These are phyloP conservation scores for Pristionchus arcanus DNA, from an alignment of 2,888 invertebrate species.

Conservation along the genomic window DNA sequence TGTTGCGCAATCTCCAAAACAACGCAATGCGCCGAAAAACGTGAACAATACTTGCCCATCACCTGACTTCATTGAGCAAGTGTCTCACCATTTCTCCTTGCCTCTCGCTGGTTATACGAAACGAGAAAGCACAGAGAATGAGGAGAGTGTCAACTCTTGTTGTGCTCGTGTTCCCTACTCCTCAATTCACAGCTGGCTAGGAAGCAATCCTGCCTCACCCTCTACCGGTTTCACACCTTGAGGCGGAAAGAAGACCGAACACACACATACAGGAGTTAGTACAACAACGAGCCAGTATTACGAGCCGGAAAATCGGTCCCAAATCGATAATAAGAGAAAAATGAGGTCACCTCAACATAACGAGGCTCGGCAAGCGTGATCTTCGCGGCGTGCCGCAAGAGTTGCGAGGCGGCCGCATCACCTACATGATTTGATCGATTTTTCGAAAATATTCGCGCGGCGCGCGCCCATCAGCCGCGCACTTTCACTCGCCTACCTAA, in stretches of 20 bases:
- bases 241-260: background rate
- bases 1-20: constrained; percentile 10
- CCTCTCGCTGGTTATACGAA: too few species aligned
- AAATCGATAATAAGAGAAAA: background rate
- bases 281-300: background rate
- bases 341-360: constrained; percentile 62
- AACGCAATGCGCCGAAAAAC: background rate
- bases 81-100: too few species aligned
- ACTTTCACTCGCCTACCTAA: constrained; percentile 44
- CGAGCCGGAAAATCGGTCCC: background rate
- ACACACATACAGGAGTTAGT: background rate
- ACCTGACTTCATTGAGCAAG: background rate
- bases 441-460: background rate
- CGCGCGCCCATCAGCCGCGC: constrained; percentile 7
- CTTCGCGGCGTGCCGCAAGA: constrained; percentile 64
- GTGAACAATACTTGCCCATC: background rate
- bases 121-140: too few species aligned
- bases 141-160: background rate
- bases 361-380: constrained; percentile 66
- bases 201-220: background rate
- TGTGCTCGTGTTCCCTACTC: background rate
- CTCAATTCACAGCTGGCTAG: background rate
- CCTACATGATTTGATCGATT: constrained; percentile 57
- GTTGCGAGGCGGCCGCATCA: constrained; percentile 68
- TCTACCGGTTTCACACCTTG: constrained; percentile 21